Base-by-base conservation (phyloP, 2,113 vertebrate species). In the Sprattus sprattus region DNA sequence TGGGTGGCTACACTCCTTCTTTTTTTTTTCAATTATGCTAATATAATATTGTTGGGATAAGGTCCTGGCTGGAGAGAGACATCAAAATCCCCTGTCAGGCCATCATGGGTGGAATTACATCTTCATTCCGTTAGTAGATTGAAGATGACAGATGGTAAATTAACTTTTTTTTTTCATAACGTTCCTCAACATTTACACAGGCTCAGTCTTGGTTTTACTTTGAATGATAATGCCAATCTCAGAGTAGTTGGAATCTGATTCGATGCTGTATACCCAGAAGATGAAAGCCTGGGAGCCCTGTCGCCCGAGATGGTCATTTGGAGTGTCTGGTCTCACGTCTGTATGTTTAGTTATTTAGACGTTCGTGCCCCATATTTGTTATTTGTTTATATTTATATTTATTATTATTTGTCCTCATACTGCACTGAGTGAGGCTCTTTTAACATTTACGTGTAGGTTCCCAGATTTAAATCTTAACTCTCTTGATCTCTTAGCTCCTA, bases 41-140 rank as follows among this genome's bases (percentile, higher is more conserved):
- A 95, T 93, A 85, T 81, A 91, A 91, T 90, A 90, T 93, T 91
- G 92, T 92, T 91, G 89, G 88, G 85, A 91, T 86, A 86, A 89
- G 89, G 89, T 89, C 89, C 90, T 91, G 89, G 92, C 88, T 85
- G 85, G 83, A 84, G 71, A 13, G 67, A 83, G 88, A 86, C 89
- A 90, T 87, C 86, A 84, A 50, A 84, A 82, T 85, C 87, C 83
- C 86, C 84, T 89, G 89, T 86, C 85, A 88, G 64, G 52, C 45
- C 18, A 46, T 86, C 84, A 84, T 50, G 28, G 15, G 54, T 49
- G 57, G 81, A 86, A 90, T 88, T 67, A 86, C 82, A 86, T 89
- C 84, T 91, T 89, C 83, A 86, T 91, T 89, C 86, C 83, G 78
- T 85, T 45, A 81, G 82, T 45, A 75, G 88, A 88, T 88, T 88